phyloP scores from a whole-genome alignment of 2,113 vertebrate genomes.

The Glaucidium brasilianum region DNA sequence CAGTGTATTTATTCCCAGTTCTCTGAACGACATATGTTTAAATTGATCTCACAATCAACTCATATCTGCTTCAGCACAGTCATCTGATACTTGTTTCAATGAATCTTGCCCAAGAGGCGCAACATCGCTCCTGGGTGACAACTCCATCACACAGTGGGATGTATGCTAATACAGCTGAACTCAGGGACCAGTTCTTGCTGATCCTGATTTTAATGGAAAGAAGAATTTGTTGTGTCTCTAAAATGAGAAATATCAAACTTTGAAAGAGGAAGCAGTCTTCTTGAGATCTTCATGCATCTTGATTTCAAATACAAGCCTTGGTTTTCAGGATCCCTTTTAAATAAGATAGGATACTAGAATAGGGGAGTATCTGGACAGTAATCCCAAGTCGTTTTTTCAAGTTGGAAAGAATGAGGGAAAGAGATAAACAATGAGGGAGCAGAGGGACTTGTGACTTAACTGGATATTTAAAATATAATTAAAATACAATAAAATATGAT shows the following conservation, averaged over 20 bases:
- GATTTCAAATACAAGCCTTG: background rate
- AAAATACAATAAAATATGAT: constrained; percentile 7
- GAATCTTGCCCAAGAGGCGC: constrained; percentile 4
- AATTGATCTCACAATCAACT: constrained; percentile 45
- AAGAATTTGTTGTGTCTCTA: background rate
- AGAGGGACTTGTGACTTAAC: background rate
- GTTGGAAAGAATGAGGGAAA: background rate
- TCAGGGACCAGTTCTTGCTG: constrained; percentile 2
- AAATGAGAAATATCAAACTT: constrained; percentile 7
- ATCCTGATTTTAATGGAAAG: background rate
- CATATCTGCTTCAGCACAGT: constrained; percentile 27
- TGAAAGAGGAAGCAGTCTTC: background rate
- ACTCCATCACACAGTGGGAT: background rate
- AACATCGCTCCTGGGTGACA: constrained; percentile 12
- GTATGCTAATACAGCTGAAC: constrained; percentile 9
- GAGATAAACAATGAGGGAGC: background rate
- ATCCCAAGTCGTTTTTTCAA: background rate
- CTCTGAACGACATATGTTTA: constrained; percentile 37
- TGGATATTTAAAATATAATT: constrained; percentile 18
- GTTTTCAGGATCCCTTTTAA: background rate
- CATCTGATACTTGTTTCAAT: constrained; percentile 49
- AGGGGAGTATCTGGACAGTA: background rate
- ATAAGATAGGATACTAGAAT: background rate
- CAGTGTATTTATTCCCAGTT: constrained; percentile 23
- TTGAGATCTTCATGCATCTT: background rate